phyloP scores from a whole-genome alignment of 2,797 vertebrate species.

The Streptopelia turtur region DNA sequence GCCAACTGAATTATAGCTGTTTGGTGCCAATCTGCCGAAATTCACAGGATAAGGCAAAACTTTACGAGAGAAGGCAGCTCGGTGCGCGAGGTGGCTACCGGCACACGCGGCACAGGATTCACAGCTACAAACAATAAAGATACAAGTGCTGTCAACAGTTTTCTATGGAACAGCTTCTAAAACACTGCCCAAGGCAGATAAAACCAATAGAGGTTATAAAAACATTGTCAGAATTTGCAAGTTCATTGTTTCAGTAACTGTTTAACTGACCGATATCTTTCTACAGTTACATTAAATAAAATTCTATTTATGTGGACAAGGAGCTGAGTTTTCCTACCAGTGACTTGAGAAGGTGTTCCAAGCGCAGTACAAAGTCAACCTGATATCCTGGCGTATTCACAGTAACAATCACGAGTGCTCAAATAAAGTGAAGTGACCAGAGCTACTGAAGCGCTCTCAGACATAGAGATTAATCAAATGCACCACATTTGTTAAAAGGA shows the following conservation, averaged over 20 bases:
- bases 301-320: background rate
- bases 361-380: background rate
- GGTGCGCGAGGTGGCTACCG: constrained; percentile 32
- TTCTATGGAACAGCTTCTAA: constrained; percentile 29
- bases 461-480: background rate
- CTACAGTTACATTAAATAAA: background rate
- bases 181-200: constrained; percentile 26
- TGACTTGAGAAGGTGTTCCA: background rate
- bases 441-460: background rate
- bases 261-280: background rate
- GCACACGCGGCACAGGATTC: constrained; percentile 7
- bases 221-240: constrained; percentile 31
- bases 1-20: constrained; percentile 48
- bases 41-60: constrained; percentile 48
- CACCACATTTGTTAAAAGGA: background rate
- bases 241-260: constrained; percentile 15
- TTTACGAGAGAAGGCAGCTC: constrained; percentile 52
- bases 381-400: background rate
- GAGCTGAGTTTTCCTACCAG: background rate
- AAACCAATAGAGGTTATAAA: constrained; percentile 8
- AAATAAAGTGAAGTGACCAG: background rate
- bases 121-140: constrained; percentile 26
- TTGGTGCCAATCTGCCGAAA: constrained; percentile 48
- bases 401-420: background rate
- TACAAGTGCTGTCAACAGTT: constrained; percentile 32